Percentiles rank a stretch among this genome's conserved stretches.
Conservation (phyloP, 1,140 invertebrate genomes). For the Saxidomus purpurata region DNA sequence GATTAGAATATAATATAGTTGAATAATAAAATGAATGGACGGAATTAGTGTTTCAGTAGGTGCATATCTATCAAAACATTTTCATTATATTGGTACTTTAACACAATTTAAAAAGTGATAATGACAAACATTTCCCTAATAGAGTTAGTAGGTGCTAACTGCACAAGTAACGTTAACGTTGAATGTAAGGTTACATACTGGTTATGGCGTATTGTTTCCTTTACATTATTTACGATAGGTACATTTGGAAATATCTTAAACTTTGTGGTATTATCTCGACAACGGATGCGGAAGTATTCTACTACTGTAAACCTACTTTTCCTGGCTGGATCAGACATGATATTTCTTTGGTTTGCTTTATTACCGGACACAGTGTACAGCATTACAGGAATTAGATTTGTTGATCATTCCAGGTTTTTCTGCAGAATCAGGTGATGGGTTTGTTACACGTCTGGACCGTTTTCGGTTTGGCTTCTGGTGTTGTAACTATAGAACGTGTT, state of each 20-base stretch:
- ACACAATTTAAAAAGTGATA: too few relatives aligned
- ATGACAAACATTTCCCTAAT: not conserved
- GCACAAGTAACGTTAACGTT: not conserved
- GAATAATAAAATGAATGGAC: too few relatives aligned
- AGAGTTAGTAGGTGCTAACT: not conserved
- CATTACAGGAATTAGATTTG: not conserved
- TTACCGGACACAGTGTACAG: not conserved
- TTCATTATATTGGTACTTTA: too few relatives aligned
- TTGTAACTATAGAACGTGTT: constrained; percentile 38
- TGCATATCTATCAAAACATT: too few relatives aligned
- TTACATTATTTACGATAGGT: not conserved
- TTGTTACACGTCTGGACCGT: not conserved
- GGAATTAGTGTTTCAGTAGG: too few relatives aligned
- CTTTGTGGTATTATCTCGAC: constrained; percentile 2
- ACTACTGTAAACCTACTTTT: constrained; percentile 8
- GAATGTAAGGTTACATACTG: constrained; percentile 3
- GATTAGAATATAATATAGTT: too few relatives aligned
- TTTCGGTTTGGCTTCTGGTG: constrained; percentile 38
- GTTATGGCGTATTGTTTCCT: constrained; percentile 5
- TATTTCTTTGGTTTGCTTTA: not conserved
- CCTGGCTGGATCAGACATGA: constrained; percentile 18
- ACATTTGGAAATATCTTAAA: constrained; percentile 20
- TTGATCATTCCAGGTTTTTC: not conserved
- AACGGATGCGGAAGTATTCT: not conserved
- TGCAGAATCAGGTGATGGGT: not conserved